Conservation (phyloP, 2,113 vertebrate species). For the Hylia prasina region DNA sequence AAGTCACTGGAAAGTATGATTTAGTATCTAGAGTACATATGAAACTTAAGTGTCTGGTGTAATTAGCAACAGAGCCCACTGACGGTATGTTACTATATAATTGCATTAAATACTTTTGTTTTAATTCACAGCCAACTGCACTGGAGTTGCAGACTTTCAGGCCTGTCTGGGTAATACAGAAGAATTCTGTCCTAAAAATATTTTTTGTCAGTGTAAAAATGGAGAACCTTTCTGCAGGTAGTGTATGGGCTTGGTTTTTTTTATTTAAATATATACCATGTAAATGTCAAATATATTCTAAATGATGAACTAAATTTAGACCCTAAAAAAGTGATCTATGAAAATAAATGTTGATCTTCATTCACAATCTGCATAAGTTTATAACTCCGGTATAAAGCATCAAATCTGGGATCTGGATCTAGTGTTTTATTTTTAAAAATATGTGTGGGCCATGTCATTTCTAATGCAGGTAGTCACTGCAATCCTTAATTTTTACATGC, state of each 20-base stretch:
- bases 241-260: background rate
- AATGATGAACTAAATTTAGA: background rate
- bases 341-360: background rate
- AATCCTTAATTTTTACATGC: background rate
- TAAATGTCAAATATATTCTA: background rate
- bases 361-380: background rate
- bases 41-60: background rate
- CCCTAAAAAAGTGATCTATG: background rate
- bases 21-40: background rate
- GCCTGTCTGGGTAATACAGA: background rate
- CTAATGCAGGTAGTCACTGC: background rate
- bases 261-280: background rate
- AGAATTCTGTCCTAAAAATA: conserved; percentile 43
- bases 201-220: conserved; percentile 53
- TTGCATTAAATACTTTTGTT: background rate
- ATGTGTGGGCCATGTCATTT: background rate
- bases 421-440: background rate
- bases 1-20: background rate
- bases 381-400: background rate
- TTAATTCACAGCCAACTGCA: conserved; percentile 58
- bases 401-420: background rate
- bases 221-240: conserved; percentile 65
- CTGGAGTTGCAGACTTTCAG: conserved; percentile 16
- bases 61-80: background rate
- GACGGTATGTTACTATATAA: background rate